These are phyloP conservation scores for Zoanthus sansibaricus DNA, from an alignment of 92 coral and sea anemone species.

Conservation along the genomic window DNA sequence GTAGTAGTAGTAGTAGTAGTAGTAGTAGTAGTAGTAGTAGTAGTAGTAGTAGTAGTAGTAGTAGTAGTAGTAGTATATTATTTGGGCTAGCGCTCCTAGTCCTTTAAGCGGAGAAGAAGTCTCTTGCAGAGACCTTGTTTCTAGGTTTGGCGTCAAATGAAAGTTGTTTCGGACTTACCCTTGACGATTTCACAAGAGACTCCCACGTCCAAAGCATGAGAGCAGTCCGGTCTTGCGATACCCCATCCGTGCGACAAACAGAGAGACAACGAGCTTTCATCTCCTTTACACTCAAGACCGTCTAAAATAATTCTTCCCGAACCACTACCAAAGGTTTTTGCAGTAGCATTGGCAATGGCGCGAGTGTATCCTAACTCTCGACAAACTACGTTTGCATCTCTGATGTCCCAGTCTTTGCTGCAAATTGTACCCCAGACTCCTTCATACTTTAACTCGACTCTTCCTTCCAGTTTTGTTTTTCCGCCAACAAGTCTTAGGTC, in stretches of 20 bases:
- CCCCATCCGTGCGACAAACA: conserved; percentile 38
- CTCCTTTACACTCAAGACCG: conserved; percentile 6
- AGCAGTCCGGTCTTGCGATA: conserved; percentile 12
- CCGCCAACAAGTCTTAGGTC: conserved; percentile 38
- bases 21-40: too few relatives aligned
- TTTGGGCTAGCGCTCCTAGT: too few relatives aligned
- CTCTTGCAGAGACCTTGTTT: too few relatives aligned
- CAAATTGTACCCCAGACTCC: conserved; percentile 50
- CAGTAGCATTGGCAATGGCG: conserved; percentile 33
- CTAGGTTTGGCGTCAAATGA: too few relatives aligned
- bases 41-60: too few relatives aligned
- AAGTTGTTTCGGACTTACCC: not conserved
- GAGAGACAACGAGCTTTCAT: conserved; percentile 19
- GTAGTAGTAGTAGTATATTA: too few relatives aligned
- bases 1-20: too few relatives aligned
- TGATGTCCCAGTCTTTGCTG: conserved; percentile 34
- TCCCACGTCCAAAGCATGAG: conserved; percentile 23
- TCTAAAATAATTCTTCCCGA: conserved; percentile 24
- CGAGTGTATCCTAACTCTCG: conserved; percentile 34
- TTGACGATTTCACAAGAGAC: conserved; percentile 18
- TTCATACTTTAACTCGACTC: conserved; percentile 19
- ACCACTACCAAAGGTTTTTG: conserved; percentile 36
- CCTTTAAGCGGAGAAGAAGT: too few relatives aligned
- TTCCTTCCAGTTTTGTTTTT: conserved; percentile 42
- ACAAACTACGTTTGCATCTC: conserved; percentile 31